Evolutionary conservation across 2,113 vertebrate species (phyloP).

Genomic region (Oncorhynchus masou): DNA sequence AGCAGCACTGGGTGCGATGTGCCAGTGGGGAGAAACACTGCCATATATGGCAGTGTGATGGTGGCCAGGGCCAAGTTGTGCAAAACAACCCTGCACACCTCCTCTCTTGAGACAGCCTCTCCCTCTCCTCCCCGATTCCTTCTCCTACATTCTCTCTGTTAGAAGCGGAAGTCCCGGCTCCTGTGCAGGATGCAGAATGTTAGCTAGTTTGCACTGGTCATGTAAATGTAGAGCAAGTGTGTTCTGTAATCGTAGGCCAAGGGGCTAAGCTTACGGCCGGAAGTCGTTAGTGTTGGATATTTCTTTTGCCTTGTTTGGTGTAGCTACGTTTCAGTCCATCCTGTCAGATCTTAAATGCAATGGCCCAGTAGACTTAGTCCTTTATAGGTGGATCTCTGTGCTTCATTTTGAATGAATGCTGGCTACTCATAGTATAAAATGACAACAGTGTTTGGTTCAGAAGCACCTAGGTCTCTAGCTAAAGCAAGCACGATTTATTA

Average conservation of each 20-base stretch:
- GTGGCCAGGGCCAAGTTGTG: constrained; percentile 67
- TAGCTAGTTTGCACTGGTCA: neutral
- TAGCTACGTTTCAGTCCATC: too few species aligned
- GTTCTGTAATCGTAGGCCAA: neutral
- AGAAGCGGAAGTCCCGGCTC: neutral
- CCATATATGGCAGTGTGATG: constrained; percentile 79
- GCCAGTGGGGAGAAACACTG: constrained; percentile 74
- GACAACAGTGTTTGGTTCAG: too few species aligned
- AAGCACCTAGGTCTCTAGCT: too few species aligned
- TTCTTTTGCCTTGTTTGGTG: too few species aligned
- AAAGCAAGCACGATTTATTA: too few species aligned
- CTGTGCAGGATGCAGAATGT: neutral
- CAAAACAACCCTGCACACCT: constrained; percentile 68
- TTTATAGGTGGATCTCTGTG: too few species aligned
- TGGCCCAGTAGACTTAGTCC: too few species aligned
- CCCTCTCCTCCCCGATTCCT: constrained; percentile 28
- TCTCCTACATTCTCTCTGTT: neutral
- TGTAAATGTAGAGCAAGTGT: neutral
- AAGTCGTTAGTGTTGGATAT: too few species aligned
- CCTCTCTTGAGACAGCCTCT: constrained; percentile 55
- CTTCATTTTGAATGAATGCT: too few species aligned
- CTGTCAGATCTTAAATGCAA: too few species aligned
- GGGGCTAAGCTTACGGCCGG: too few species aligned
- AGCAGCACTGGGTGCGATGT: constrained; percentile 47
- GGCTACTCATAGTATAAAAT: too few species aligned